A percentile compares a stretch with the other conserved stretches of the same genome.
Evolutionary conservation across 2,888 invertebrate species (phyloP).

Genomic region (Dolichopus griseipennis): DNA sequence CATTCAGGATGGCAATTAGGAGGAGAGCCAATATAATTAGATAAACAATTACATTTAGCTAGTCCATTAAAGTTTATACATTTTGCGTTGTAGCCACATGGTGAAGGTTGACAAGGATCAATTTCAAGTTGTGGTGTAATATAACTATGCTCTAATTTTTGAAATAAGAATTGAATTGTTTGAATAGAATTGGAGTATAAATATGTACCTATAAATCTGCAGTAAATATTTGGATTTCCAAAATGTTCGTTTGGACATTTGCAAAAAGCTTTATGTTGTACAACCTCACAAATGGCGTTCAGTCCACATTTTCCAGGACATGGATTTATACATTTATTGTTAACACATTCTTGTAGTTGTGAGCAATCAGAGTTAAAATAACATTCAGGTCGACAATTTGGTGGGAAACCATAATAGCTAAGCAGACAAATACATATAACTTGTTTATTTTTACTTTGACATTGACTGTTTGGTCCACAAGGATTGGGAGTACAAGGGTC

Average conservation of each 20-base stretch:
- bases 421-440: conserved; percentile 57
- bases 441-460: conserved; percentile 53
- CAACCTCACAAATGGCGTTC: conserved; percentile 59
- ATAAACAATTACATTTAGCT: conserved; percentile 59
- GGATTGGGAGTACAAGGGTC: conserved; percentile 61
- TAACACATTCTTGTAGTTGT: conserved; percentile 58
- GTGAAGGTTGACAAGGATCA: conserved; percentile 64
- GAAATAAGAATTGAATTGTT: conserved; percentile 21
- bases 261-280: conserved; percentile 73
- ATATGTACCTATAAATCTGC: conserved; percentile 42
- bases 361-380: conserved; percentile 62
- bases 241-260: conserved; percentile 58
- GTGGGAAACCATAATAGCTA: conserved; percentile 59
- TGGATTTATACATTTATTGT: conserved; percentile 64
- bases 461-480: conserved; percentile 62
- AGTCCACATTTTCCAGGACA: conserved; percentile 66
- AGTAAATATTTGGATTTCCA: conserved; percentile 63
- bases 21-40: conserved; percentile 61
- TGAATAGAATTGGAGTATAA: conserved; percentile 11
- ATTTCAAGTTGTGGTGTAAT: conserved; percentile 17
- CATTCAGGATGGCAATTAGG: conserved; percentile 67
- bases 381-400: conserved; percentile 64
- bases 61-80: conserved; percentile 54
- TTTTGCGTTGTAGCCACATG: conserved; percentile 67
- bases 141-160: not conserved